Evolutionary conservation across 2,888 invertebrate species (phyloP).

Genomic region (Hymenopus coronatus): DNA sequence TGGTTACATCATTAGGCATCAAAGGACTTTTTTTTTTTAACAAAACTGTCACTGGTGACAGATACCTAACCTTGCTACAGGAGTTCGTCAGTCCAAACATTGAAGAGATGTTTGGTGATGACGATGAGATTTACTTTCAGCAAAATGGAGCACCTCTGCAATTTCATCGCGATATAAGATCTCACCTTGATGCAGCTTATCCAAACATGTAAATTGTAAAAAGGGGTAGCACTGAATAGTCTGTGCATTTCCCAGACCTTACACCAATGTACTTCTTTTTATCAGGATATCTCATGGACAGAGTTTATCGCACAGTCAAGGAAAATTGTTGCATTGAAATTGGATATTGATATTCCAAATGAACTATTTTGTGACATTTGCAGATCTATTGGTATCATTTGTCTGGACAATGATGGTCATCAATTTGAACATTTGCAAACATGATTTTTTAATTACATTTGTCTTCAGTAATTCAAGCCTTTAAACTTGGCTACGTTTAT

Average conservation of each 20-base stretch:
- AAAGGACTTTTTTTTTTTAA: too few relatives aligned
- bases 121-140: too few relatives aligned
- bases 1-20: too few relatives aligned
- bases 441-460: background rate
- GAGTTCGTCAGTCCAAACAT: too few relatives aligned
- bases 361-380: slow-evolving; percentile 1
- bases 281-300: background rate
- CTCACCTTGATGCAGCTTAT: slow-evolving; percentile 6
- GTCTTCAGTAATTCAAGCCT: too few relatives aligned
- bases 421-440: too few relatives aligned
- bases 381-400: background rate
- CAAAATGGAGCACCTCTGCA: too few relatives aligned
- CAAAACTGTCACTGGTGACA: too few relatives aligned
- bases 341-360: background rate
- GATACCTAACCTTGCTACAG: too few relatives aligned
- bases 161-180: background rate
- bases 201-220: slow-evolving; percentile 1
- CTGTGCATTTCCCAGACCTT: background rate
- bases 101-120: too few relatives aligned
- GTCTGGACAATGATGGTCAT: background rate
- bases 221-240: slow-evolving; percentile 15
- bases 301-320: slow-evolving; percentile 1
- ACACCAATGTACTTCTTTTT: slow-evolving; percentile 6
- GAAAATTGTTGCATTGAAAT: slow-evolving; percentile 2
- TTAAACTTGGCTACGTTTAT: too few relatives aligned